Conservation (phyloP, 2,113 vertebrate species). For the Perca flavescens region DNA sequence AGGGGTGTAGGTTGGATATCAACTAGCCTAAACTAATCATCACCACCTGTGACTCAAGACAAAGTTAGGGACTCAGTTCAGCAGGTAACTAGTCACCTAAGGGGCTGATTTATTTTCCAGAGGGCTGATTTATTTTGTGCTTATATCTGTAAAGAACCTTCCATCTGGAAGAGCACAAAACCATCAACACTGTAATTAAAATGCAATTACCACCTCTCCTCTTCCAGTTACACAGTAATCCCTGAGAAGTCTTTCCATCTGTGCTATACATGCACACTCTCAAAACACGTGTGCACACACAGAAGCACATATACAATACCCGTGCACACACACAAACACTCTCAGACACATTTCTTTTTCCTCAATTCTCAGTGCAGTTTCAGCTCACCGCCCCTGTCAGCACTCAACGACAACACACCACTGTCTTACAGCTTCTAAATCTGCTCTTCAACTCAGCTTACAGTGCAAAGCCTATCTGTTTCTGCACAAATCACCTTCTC, state of each 20-base stretch:
- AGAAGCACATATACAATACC: neutral
- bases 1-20: conserved; percentile 40
- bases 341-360: neutral
- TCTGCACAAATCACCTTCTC: conserved; percentile 71
- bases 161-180: conserved; percentile 95
- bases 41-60: conserved; percentile 52
- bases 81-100: conserved; percentile 73
- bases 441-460: conserved; percentile 70
- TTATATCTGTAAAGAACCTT: conserved; percentile 92
- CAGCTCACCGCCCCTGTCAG: conserved; percentile 44
- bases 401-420: conserved; percentile 65
- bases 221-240: conserved; percentile 88
- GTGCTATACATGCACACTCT: conserved; percentile 86
- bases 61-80: conserved; percentile 63
- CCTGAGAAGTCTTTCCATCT: conserved; percentile 96
- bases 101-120: conserved; percentile 73
- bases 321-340: neutral
- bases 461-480: conserved; percentile 69
- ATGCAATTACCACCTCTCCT: conserved; percentile 96
- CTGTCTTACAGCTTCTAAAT: conserved; percentile 70
- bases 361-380: conserved; percentile 27
- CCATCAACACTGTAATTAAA: conserved; percentile 99
- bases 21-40: conserved; percentile 61
- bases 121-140: conserved; percentile 90
- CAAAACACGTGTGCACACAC: conserved; percentile 38